phyloP scores from a whole-genome alignment of 1,140 invertebrate genomes.

The Drosophila saltans region DNA sequence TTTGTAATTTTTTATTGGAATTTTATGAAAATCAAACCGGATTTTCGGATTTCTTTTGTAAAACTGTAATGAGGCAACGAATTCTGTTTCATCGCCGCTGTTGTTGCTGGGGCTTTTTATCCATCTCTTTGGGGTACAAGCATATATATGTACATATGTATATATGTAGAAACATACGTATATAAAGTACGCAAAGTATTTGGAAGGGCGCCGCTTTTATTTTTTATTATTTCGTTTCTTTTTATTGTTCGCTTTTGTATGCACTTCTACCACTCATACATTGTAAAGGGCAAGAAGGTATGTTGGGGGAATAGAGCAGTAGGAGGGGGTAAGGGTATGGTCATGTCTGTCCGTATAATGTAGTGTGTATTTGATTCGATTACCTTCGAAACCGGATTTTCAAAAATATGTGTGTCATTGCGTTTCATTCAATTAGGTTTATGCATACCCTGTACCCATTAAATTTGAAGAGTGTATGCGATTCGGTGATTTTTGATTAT shows the following conservation, averaged over 20 bases:
- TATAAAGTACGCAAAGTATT: conserved; percentile 23
- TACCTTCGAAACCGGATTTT: conserved; percentile 74
- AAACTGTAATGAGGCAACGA: conserved; percentile 45
- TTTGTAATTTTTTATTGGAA: conserved; percentile 46
- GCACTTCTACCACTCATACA: conserved; percentile 7
- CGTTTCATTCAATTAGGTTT: conserved; percentile 27
- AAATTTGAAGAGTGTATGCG: neutral
- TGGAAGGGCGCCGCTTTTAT: conserved; percentile 56
- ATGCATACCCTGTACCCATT: neutral
- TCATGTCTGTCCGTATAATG: conserved; percentile 22
- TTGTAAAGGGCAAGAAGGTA: neutral
- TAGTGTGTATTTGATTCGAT: conserved; percentile 60
- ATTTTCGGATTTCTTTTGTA: conserved; percentile 59
- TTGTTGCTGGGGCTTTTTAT: conserved; percentile 12
- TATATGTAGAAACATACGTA: neutral
- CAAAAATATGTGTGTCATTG: conserved; percentile 61
- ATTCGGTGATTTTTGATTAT: neutral
- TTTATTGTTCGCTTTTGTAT: conserved; percentile 33
- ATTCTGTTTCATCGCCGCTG: conserved; percentile 27
- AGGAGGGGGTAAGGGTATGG: neutral
- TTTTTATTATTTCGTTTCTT: conserved; percentile 30
- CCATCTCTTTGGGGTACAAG: neutral
- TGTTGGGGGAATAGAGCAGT: too few species aligned
- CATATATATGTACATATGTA: neutral
- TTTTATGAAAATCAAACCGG: conserved; percentile 70